Evolutionary conservation across 2,797 vertebrate genomes (phyloP).

Genomic region (Labeo calbasu): DNA sequence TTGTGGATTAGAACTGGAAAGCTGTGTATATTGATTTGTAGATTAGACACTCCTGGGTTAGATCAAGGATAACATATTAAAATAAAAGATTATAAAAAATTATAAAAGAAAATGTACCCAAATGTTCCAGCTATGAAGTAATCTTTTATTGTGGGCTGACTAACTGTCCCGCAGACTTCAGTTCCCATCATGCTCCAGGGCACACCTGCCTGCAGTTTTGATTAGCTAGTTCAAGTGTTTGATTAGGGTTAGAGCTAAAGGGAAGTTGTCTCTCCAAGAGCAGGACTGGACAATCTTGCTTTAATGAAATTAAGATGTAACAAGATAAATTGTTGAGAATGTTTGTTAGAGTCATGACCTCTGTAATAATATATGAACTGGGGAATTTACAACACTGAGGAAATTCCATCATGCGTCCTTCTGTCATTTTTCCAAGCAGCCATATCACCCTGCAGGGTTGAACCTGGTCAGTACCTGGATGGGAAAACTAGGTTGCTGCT

Average conservation of each 20-base stretch:
- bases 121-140: conserved; percentile 6
- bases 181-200: neutral
- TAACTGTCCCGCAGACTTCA: neutral
- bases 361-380: too few relatives aligned
- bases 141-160: neutral
- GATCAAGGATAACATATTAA: neutral
- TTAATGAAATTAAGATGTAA: neutral
- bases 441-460: too few relatives aligned
- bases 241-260: neutral
- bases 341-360: neutral
- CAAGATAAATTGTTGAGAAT: neutral
- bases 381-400: neutral
- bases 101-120: neutral
- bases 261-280: neutral
- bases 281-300: neutral
- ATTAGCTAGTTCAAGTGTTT: neutral
- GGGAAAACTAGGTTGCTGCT: too few relatives aligned
- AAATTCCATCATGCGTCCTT: neutral
- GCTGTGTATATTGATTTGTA: neutral
- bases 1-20: neutral
- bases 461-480: too few relatives aligned
- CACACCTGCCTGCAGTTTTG: neutral
- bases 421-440: neutral
- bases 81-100: conserved; percentile 4
- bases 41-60: neutral